Evolutionary conservation across 2,888 invertebrate species (phyloP).

Genomic region (Drosophila neoperkinsi): DNA sequence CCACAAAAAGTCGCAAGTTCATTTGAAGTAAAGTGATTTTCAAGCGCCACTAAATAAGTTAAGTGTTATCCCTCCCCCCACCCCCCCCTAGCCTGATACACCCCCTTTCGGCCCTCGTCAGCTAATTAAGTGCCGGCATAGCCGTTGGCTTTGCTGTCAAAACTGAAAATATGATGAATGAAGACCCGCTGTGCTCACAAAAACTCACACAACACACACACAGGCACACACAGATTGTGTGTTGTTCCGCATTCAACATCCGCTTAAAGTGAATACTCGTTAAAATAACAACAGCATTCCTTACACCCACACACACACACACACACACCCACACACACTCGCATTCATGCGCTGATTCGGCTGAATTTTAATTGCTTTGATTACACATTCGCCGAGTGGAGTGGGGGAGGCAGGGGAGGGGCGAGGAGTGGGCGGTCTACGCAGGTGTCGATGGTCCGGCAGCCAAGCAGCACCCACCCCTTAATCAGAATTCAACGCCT

Average conservation of each 20-base stretch:
- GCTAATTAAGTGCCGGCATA: conserved; percentile 34
- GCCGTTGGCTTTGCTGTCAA: conserved; percentile 23
- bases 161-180: conserved; percentile 44
- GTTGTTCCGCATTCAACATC: conserved; percentile 32
- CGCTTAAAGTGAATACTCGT: conserved; percentile 38
- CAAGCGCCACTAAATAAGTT: conserved; percentile 23
- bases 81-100: too few relatives aligned
- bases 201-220: not conserved
- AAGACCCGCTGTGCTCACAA: conserved; percentile 2
- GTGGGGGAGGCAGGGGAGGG: not conserved
- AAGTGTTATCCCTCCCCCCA: conserved; percentile 4
- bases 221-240: not conserved
- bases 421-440: not conserved
- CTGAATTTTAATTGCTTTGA: conserved; percentile 63
- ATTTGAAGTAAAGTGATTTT: conserved; percentile 10
- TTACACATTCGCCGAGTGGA: conserved; percentile 35
- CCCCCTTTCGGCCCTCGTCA: not conserved
- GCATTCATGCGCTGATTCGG: conserved; percentile 17
- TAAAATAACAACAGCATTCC: conserved; percentile 41
- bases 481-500: conserved; percentile 48
- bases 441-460: conserved; percentile 48
- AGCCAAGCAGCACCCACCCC: conserved; percentile 14
- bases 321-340: not conserved
- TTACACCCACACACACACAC: conserved; percentile 4
- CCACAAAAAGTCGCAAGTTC: conserved; percentile 5